Evolutionary conservation across 2,888 invertebrate species (phyloP), one percentile per base, ranked within the genome.

Genomic region (Ellobium chinense): DNA sequence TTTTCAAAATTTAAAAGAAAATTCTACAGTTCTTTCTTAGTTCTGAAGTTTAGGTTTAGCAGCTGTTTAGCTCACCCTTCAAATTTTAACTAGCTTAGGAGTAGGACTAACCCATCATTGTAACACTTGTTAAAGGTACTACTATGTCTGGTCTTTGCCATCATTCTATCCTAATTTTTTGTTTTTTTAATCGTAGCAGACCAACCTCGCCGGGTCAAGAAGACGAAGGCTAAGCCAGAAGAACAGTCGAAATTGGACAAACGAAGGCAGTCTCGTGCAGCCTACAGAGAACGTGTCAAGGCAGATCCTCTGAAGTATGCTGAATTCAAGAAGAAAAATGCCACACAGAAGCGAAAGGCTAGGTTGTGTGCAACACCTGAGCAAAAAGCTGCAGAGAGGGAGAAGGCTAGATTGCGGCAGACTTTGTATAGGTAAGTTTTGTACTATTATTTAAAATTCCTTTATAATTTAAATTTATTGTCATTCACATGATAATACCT

Each of bases 321-420:
- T 7, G 60, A 60, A 5, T 60, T 24, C 60, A n/a, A 60, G 60
- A 27, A 60, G n/a, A 60, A 60, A 27, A 60, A 60, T 60, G 60
- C 60, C n/a, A n/a, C 60, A 24, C 60, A 60, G n/a, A 60, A 60
- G n/a, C 60, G 60, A 7, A 7, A 24, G 60, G 60, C 60, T n/a
- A 21, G 60, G 14, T 14, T 14, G n/a, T 24, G 5, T 21, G 60
- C 60, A 60, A 60, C 60, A 21, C 60, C 60, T 21, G 60, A 60
- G 60, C n/a, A 60, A 24, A 60, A 60, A 27, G 60, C 60, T 60
- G 60, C 27, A 27, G 60, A 60, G 27, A 21, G 60, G n/a, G 60
- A 60, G 60, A 60, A 60, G n/a, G 60, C 60, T 27, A 60, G 60
- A n/a, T n/a, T 60, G 60, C n/a, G 60, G 7, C 60, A 60, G 60